Evolutionary conservation across 2,888 invertebrate species (phyloP).

Genomic region (Lasius platythorax): DNA sequence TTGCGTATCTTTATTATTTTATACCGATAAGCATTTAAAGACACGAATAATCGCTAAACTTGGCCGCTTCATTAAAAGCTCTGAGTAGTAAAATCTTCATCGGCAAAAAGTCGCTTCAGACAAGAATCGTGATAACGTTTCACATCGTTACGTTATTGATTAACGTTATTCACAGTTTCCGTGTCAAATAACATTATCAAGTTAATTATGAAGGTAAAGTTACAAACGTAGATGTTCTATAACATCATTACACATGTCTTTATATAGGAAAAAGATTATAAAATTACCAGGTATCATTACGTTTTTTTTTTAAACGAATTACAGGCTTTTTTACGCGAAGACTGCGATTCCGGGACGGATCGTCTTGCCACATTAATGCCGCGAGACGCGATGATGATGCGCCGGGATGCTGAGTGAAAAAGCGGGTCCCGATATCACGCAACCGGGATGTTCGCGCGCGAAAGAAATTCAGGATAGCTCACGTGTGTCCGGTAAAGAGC

Average conservation of each 20-base stretch:
- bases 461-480: slow-evolving; percentile 30
- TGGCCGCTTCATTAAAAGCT: neutral
- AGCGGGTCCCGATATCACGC: slow-evolving; percentile 11
- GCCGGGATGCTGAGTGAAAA: neutral
- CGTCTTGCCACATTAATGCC: slow-evolving; percentile 37
- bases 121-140: neutral
- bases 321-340: neutral
- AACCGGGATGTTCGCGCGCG: neutral
- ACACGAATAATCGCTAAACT: neutral
- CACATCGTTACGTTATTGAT: neutral
- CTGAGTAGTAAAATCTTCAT: neutral
- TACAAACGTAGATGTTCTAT: neutral
- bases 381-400: neutral
- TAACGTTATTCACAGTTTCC: neutral
- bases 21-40: neutral
- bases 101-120: neutral
- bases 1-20: slow-evolving; percentile 22
- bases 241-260: neutral
- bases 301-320: neutral
- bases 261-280: neutral
- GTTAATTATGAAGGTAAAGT: neutral
- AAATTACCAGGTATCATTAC: slow-evolving; percentile 8
- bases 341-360: neutral
- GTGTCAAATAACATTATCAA: neutral
- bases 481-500: slow-evolving; percentile 28